Evolutionary conservation across 2,113 vertebrate species (phyloP).

Genomic region (Raphicerus campestris): DNA sequence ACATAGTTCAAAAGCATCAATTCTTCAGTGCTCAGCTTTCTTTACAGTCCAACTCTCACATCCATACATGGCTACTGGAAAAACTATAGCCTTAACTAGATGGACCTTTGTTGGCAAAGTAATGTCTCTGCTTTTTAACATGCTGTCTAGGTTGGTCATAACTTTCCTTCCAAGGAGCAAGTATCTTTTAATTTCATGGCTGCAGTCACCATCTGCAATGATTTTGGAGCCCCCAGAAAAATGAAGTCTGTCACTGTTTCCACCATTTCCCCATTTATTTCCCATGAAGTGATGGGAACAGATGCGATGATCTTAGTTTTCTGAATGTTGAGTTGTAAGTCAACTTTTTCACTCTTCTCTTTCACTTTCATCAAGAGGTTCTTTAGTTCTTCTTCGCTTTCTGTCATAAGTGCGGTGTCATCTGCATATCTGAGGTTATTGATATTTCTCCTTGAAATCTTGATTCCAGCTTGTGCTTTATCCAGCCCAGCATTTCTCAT

Average conservation of each 20-base stretch:
- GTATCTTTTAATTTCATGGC: not conserved
- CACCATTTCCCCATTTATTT: not conserved
- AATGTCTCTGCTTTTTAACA: not conserved
- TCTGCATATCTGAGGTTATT: not conserved
- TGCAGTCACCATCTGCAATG: not conserved
- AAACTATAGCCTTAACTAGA: not conserved
- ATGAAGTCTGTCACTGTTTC: not conserved
- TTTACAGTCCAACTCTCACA: not conserved
- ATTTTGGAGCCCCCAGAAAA: not conserved
- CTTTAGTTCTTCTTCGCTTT: not conserved
- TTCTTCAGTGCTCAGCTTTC: not conserved
- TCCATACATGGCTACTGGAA: not conserved
- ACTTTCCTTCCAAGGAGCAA: not conserved
- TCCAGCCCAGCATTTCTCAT: not conserved
- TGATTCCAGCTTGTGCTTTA: not conserved
- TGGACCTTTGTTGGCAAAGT: not conserved
- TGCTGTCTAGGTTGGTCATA: not conserved
- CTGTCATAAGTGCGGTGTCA: not conserved
- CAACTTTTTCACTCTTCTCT: not conserved
- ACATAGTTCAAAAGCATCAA: not conserved
- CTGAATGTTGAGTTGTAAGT: not conserved
- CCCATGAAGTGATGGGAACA: not conserved
- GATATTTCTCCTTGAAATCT: not conserved
- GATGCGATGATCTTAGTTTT: not conserved
- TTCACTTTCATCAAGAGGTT: not conserved